Base-by-base conservation (phyloP, 2,113 vertebrate species). In the Aptenodytes forsteri region DNA sequence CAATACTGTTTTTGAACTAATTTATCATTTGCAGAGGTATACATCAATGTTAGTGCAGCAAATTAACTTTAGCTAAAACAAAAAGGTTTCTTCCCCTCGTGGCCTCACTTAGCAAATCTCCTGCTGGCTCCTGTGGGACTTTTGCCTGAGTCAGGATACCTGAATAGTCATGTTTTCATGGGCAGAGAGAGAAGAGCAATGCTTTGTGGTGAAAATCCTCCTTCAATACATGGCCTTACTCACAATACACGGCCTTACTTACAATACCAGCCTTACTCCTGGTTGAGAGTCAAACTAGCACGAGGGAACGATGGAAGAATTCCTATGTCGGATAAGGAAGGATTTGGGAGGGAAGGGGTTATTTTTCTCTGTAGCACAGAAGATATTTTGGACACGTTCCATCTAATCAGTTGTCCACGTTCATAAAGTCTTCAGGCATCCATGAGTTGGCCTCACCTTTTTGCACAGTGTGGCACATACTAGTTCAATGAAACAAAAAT, bases 71-170 rank as follows among this genome's bases (percentile, higher is more conserved):
- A 83, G 8, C 34, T 67, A 21, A 70, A 90, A 23, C 9, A 73
- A 52, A 64, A 62, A 22, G 0, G 0, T 36, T 64, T 30, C 30
- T 65, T 64, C 10, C 8, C 5, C 21, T 27, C 3, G 6, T 4
- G 4, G 17, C 8, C 7, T 75, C 27, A 54, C 18, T 38, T 44
- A 78, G 65, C 11, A 70, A 44, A 76, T 47, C 38, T 88, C 32
- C 14, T 55, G 11, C 30, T 72, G 62, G 40, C 30, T 89, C 72
- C 38, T 46, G 16, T 12, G 30, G 26, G 47, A 65, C 16, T 55
- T 83, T 40, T 32, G 13, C 20, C 3, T 15, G 13, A 29, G 26
- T 66, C n/a, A 50, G 50, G 12, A 30, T 40, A n/a, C 10, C 15
- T 32, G 22, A 86, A 66, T 32, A 67, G 64, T 47, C 49, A 11